phyloP scores from a whole-genome alignment of 1,140 invertebrate genomes.

The Campoletis sonorensis region DNA sequence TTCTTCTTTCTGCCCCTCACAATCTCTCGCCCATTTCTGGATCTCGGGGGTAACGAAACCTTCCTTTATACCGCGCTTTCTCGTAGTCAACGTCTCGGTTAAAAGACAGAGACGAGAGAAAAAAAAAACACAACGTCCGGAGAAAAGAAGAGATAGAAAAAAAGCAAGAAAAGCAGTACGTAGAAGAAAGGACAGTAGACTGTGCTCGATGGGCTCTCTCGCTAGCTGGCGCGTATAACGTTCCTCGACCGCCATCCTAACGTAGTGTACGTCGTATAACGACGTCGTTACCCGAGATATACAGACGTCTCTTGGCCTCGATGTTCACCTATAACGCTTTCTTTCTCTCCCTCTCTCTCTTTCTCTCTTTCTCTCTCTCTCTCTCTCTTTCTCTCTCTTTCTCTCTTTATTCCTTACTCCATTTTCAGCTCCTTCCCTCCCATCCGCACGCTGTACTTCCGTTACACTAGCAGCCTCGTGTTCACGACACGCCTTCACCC shows the following conservation, averaged over 20 bases:
- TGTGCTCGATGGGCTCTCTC: slow-evolving; percentile 37
- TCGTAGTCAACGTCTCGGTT: slow-evolving; percentile 25
- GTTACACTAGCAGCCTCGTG: not conserved
- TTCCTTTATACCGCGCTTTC: not conserved
- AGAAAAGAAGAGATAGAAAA: not conserved
- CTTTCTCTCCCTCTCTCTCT: slow-evolving; percentile 30
- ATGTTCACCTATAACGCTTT: slow-evolving; percentile 51
- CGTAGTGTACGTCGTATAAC: slow-evolving; percentile 61
- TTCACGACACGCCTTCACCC: slow-evolving; percentile 17
- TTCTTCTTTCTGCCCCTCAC: not conserved
- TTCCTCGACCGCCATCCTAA: slow-evolving; percentile 22
- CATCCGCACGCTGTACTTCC: not conserved
- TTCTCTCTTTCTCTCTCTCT: not conserved
- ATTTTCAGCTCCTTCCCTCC: not conserved
- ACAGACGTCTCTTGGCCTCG: slow-evolving; percentile 62
- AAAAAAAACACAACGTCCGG: not conserved
- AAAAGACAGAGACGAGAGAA: slow-evolving; percentile 1
- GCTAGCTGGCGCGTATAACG: slow-evolving; percentile 31
- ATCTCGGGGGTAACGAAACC: not conserved
- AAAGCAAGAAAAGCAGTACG: slow-evolving; percentile 18
- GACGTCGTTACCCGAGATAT: slow-evolving; percentile 68
- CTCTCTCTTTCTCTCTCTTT: slow-evolving; percentile 5
- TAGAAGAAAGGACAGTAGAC: slow-evolving; percentile 28
- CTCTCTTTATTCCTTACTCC: slow-evolving; percentile 32
- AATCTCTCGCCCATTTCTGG: slow-evolving; percentile 18